Evolutionary conservation across 2,113 vertebrate species (phyloP), one percentile per base, ranked within the genome.

Genomic region (Procavia capensis): DNA sequence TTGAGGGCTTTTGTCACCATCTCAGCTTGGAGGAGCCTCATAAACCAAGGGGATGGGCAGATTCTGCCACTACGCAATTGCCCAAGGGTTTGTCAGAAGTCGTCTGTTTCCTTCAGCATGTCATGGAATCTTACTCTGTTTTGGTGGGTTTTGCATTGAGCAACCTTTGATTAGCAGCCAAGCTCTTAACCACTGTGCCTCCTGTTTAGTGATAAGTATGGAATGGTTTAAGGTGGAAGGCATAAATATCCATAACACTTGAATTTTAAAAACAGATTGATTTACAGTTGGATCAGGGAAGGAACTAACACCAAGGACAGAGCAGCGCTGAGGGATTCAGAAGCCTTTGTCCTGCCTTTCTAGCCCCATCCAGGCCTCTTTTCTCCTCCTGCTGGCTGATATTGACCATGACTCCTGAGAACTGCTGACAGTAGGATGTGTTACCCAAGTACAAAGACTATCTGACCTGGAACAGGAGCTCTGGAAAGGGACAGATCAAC

Each of bases 171-270:
- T 54, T 54, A 16, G 50, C 50, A 54, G 50, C 50, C 4, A 16
- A 54, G 50, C 50, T 54, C 50, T 54, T 54, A 54, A 54, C 50
- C 50, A 54, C 50, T 54, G 50, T 16, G 50, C 50, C 47, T 6
- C 47, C 47, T 50, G 5, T 64, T 39, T 25, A 68, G 43, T 75
- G 29, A 54, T 1, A 72, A 76, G 24, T 25, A 31, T 17, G 19
- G 54, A 36, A 29, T n/a, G 47, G 25, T 19, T 72, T 13, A 54
- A 43, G 3, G 16, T 75, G 47, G 22, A 68, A 74, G 29, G 4
- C 3, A 20, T 16, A 24, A 66, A 16, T 74, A 9, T 4, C 57
- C 25, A 0, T 43, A 19, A n/a, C 22, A 22, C 29, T 59, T 31
- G 41, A 0, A 20, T 24, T 34, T 50, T 39, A 59, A 24, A 68